Percentiles rank a stretch among this genome's conserved stretches.
Evolutionary conservation across 1,140 invertebrate species (phyloP).

Genomic region (Drosophila pectinifera): DNA sequence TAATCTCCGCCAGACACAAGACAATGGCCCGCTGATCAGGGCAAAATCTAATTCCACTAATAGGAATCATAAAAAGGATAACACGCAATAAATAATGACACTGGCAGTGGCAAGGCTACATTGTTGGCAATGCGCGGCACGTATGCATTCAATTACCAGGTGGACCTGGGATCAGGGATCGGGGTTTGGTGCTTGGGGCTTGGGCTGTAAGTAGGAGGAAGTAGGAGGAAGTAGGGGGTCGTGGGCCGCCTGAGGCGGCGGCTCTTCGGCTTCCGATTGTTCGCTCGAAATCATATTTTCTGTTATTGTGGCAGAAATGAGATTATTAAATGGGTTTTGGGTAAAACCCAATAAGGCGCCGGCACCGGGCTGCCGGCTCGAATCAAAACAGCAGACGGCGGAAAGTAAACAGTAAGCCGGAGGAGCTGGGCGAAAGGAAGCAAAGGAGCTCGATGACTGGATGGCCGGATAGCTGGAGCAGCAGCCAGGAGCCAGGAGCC

Average conservation of each 20-base stretch:
- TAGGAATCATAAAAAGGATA: conserved; percentile 83
- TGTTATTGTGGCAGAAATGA: conserved; percentile 84
- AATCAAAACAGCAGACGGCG: conserved; percentile 61
- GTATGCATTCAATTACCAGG: conserved; percentile 84
- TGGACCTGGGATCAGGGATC: conserved; percentile 54
- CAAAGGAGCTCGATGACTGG: neutral
- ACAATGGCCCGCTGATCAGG: conserved; percentile 36
- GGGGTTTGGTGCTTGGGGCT: neutral
- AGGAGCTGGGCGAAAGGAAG: too few relatives aligned
- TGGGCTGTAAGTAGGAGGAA: too few relatives aligned
- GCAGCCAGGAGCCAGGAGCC: neutral
- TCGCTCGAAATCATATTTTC: conserved; percentile 80
- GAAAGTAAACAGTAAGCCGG: conserved; percentile 61
- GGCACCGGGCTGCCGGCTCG: conserved; percentile 15
- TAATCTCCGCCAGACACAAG: neutral
- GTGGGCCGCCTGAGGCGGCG: neutral
- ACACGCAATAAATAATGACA: conserved; percentile 81
- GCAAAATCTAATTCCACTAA: conserved; percentile 79
- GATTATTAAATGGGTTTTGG: conserved; percentile 84
- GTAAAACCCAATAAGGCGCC: conserved; percentile 75
- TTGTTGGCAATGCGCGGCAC: conserved; percentile 75
- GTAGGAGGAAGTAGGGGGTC: too few relatives aligned
- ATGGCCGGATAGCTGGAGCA: too few relatives aligned
- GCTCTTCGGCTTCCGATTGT: conserved; percentile 53
- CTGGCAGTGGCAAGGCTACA: conserved; percentile 34